Base-by-base conservation (phyloP, 1,140 invertebrate genomes). In the Conus ventricosus region DNA sequence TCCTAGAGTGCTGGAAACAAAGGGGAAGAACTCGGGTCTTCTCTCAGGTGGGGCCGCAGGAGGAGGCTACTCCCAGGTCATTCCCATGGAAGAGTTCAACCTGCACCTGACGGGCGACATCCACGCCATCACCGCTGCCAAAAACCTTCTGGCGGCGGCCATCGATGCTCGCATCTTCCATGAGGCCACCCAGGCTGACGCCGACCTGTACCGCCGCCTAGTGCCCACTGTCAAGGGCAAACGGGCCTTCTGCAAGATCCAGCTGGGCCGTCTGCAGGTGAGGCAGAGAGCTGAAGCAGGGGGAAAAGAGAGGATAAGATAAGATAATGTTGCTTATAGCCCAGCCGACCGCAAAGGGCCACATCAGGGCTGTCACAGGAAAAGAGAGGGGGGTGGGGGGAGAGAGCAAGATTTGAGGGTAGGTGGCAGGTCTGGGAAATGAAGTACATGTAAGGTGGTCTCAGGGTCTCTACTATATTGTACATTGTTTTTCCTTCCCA, bases 71-170 rank as follows among this genome's bases (percentile, higher is more conserved):
- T 96, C 96, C 23, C 96, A 98, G 96, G 98, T 99, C 0, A 99
- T 99, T 92, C 99, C 99, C 0, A 99, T 99, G 99, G 99, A 99
- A 95, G 99, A 99, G 93, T 99, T 99, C 95, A 99, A 99, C 96
- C 96, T 99, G 15, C 99, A 99, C 95, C 96, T 99, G 82, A 99
- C 99, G 11, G 99, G 99, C 25, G 99, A 99, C 94, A 99, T 99
- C 91, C 99, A 99, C 95, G 99, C 99, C 0, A 97, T 99, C 7
- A 98, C 98, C 1, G 99, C 98, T 7, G 99, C 99, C 11, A 99
- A 99, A 95, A 99, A 99, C 96, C 96, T 99, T 10, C 95, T 99
- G 1, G 98, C 99, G 27, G 99, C 96, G 39, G 96, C 96, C 87
- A 96, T 97, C 89, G 99, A 99, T 95, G 97, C 99, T 4, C 96